These are phyloP conservation scores for Chamaetylas fuelleborni DNA, from an alignment of 2,113 vertebrate genomes.

Conservation along the genomic window DNA sequence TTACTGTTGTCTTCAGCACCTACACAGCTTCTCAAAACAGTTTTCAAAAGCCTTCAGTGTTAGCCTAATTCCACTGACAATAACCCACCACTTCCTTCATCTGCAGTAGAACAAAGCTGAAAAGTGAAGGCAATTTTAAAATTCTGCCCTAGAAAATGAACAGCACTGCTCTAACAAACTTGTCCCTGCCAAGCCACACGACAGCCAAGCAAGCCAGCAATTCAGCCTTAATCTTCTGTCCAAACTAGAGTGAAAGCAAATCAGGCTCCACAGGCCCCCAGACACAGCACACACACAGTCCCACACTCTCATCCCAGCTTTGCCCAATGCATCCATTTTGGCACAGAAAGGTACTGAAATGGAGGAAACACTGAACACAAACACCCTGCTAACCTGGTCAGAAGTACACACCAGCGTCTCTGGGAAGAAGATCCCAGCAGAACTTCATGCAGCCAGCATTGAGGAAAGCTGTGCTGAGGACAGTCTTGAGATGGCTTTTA, in stretches of 20 bases:
- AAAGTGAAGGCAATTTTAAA: neutral
- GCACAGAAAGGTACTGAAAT: neutral
- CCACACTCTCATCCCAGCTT: fast-evolving
- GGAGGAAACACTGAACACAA: neutral
- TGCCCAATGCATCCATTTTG: neutral
- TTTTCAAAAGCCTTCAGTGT: neutral
- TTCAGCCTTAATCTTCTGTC: neutral
- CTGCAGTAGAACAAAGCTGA: neutral
- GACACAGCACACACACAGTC: neutral
- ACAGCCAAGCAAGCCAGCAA: neutral
- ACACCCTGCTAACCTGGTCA: neutral
- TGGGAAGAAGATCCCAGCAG: neutral
- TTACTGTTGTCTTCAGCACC: neutral
- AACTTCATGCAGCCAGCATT: neutral
- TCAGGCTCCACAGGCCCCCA: fast-evolving
- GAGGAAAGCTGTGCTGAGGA: neutral
- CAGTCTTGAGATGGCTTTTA: neutral
- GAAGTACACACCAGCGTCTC: neutral
- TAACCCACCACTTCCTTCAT: neutral
- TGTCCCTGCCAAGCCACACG: neutral
- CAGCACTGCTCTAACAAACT: neutral
- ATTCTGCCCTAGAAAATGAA: neutral
- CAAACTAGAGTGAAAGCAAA: neutral
- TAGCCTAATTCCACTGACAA: neutral
- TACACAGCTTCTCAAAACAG: neutral